A percentile compares a stretch with the other conserved stretches of the same genome.
Conservation (phyloP, 2,797 vertebrate species). For the Cetoscarus ocellatus region DNA sequence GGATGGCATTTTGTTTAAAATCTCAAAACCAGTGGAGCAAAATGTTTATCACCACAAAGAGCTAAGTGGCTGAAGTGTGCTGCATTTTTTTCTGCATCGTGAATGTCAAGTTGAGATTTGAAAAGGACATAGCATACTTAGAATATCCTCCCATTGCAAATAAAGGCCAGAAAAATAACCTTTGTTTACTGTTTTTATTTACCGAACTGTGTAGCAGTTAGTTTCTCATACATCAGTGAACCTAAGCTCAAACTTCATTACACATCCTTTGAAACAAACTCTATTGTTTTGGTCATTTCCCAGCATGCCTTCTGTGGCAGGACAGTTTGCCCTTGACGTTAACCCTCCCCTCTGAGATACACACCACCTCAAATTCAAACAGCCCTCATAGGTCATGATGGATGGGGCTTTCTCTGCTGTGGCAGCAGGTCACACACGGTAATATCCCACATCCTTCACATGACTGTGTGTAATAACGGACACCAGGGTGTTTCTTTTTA, state of each 20-base stretch:
- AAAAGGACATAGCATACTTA: slow-evolving; percentile 6
- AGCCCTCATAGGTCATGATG: slow-evolving; percentile 66
- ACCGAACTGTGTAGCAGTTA: slow-evolving; percentile 17
- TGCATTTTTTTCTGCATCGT: no score
- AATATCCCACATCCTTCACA: slow-evolving; percentile 56
- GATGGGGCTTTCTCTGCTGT: slow-evolving; percentile 63
- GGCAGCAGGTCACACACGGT: slow-evolving; percentile 64
- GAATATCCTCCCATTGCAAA: slow-evolving; percentile 7
- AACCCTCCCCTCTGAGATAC: slow-evolving; percentile 36
- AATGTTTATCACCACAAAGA: no score
- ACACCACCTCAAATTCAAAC: slow-evolving; percentile 48
- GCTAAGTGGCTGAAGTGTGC: no score
- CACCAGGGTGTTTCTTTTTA: slow-evolving; percentile 52
- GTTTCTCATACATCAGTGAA: slow-evolving; percentile 37
- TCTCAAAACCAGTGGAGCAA: no score
- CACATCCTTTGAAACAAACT: slow-evolving; percentile 39
- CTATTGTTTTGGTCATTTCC: slow-evolving; percentile 24
- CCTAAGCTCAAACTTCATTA: slow-evolving; percentile 30
- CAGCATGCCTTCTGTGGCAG: slow-evolving; percentile 23
- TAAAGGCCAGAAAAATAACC: slow-evolving; percentile 19
- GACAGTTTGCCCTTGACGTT: slow-evolving; percentile 58
- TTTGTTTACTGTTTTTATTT: slow-evolving; percentile 35
- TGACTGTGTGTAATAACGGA: slow-evolving; percentile 53
- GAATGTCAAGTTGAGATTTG: slow-evolving; percentile 27
- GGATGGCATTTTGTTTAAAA: neutral